phyloP scores from a whole-genome alignment of 2,113 vertebrate genomes.

The Carlito syrichta region DNA sequence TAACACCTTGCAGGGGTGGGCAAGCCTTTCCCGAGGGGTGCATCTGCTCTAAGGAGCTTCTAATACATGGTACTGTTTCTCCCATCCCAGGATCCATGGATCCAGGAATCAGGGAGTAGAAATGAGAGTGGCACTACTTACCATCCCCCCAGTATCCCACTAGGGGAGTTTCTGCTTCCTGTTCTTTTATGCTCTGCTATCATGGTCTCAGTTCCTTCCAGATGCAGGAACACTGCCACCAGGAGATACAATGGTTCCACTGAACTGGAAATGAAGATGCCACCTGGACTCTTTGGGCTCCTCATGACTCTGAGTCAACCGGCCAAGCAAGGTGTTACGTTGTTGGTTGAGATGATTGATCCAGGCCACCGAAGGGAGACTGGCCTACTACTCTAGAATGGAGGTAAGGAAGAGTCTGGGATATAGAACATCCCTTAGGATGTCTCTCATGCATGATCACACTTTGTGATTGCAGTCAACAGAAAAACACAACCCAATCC shows the following conservation, averaged over 20 bases:
- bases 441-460: no score
- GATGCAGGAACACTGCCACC: neutral
- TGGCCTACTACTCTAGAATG: neutral
- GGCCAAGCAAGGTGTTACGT: neutral
- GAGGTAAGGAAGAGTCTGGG: neutral
- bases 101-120: neutral
- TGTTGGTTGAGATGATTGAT: neutral
- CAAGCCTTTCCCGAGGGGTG: neutral
- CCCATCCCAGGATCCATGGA: neutral
- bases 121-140: neutral
- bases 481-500: no score
- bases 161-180: neutral
- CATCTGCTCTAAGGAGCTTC: no score
- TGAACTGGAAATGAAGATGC: neutral
- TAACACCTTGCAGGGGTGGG: neutral
- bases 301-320: neutral
- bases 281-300: neutral
- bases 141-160: neutral
- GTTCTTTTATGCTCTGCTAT: no score
- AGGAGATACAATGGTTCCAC: neutral
- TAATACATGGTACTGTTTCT: neutral
- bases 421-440: neutral
- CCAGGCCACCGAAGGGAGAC: neutral
- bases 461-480: no score
- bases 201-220: no score